Conservation (phyloP, 2,888 invertebrate genomes). For the Sphaerophoria rueppellii region DNA sequence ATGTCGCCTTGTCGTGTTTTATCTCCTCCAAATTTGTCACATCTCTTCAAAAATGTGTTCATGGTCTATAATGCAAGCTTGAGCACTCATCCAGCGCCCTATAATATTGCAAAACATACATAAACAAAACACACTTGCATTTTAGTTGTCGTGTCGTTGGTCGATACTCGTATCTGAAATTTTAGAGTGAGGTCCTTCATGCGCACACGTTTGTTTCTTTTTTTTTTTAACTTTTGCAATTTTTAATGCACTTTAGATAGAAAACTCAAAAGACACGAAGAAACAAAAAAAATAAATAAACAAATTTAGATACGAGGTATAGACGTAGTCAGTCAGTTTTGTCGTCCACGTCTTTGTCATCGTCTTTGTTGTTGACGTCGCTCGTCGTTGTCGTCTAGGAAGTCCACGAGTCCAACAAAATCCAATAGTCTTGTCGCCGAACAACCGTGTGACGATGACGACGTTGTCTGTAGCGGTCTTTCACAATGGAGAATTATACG, state of each 20-base stretch:
- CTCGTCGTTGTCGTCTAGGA: conserved; percentile 19
- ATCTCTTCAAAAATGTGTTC: conserved; percentile 62
- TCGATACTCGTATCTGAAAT: neutral
- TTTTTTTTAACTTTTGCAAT: conserved; percentile 20
- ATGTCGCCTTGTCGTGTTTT: conserved; percentile 66
- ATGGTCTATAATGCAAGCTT: conserved; percentile 49
- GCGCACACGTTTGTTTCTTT: conserved; percentile 65
- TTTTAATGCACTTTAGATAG: conserved; percentile 49
- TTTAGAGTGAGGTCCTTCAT: conserved; percentile 40
- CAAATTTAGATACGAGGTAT: conserved; percentile 30
- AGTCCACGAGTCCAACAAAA: conserved; percentile 49
- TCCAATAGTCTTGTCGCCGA: conserved; percentile 32
- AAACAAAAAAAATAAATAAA: conserved; percentile 12
- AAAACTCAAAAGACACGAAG: conserved; percentile 15
- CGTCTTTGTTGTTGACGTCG: neutral
- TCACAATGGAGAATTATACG: conserved; percentile 37
- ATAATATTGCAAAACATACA: conserved; percentile 50
- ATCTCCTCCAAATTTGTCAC: conserved; percentile 73
- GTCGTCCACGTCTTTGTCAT: conserved; percentile 20
- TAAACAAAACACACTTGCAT: conserved; percentile 54
- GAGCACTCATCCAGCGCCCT: conserved; percentile 53
- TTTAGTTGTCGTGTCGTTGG: conserved; percentile 4
- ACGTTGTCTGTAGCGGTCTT: conserved; percentile 37
- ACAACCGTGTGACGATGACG: conserved; percentile 12
- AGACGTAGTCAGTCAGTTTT: conserved; percentile 24